Evolutionary conservation across 2,113 vertebrate genomes (phyloP), one percentile per base, ranked within the genome.

Genomic region (Phainopepla nitens): DNA sequence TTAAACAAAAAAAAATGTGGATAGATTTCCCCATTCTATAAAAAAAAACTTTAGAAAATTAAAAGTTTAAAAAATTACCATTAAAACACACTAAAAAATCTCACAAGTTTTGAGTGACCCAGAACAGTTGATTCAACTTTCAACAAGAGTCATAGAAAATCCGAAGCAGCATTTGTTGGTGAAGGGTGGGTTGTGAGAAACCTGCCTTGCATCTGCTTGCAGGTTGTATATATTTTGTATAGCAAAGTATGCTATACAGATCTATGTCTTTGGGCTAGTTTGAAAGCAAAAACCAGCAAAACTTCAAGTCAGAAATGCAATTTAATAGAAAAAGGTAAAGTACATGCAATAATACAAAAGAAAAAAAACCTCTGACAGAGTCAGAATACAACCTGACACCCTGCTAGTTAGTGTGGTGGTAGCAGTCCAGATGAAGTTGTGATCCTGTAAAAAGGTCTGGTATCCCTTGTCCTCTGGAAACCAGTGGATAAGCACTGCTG

Each of bases 101-200:
- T 84, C 60, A 64, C 19, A 58, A 60, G 41, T 8, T 76, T 24
- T 62, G 33, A 72, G 14, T 45, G 53, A 53, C 20, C 6, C 50
- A 35, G 45, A 73, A 11, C 27, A 68, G 17, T 5, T 57, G 41
- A 69, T n/a, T 61, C 53, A 50, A 10, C 13, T 47, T 79, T 31
- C 19, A 44, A 25, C 25, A 89, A 60, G 18, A n/a, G 41, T 36
- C 20, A 51, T 16, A 47, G 45, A 70, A 90, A 80, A 50, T 64
- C 65, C 44, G 4, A 0, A 17, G 41, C 31, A 78, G 27, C 41
- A 10, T 2, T 10, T 13, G 33, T 36, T 10, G 15, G 17, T n/a
- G 11, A 65, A 60, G 27, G 29, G 13, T 0, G 0, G 35, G 53
- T 64, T 87, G 35, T 42, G 13, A 81, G 42, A 94, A 90, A 60